A percentile compares a stretch with the other conserved stretches of the same genome.
phyloP scores from a whole-genome alignment of 2,888 invertebrate species.

The Brachynemurus nebulosus region DNA sequence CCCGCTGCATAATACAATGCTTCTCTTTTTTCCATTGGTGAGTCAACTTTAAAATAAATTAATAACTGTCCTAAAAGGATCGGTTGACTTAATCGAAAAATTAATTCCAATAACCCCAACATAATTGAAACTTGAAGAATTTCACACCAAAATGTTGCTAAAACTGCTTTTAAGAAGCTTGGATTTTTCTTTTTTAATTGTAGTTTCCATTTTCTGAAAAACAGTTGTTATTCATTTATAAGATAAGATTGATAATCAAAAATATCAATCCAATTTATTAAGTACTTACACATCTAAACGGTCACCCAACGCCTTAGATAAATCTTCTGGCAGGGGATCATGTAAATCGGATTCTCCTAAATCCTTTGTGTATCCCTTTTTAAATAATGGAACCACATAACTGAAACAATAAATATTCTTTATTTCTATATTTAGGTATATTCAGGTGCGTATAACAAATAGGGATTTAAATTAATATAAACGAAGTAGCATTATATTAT shows the following conservation, averaged over 20 bases:
- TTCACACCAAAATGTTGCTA: constrained; percentile 53
- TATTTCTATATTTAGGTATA: too few relatives aligned
- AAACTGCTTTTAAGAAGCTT: constrained; percentile 47
- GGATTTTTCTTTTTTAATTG: constrained; percentile 47
- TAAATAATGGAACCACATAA: constrained; percentile 67
- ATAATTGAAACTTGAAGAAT: constrained; percentile 46
- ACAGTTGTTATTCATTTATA: too few relatives aligned
- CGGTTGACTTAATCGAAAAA: constrained; percentile 48
- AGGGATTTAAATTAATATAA: too few relatives aligned
- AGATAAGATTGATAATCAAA: neutral
- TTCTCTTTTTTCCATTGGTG: constrained; percentile 32
- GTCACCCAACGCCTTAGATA: constrained; percentile 51
- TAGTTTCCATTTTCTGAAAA: constrained; percentile 51
- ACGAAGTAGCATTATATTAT: too few relatives aligned
- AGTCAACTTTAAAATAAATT: constrained; percentile 45
- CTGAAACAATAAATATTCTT: constrained; percentile 31
- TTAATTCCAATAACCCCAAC: constrained; percentile 43
- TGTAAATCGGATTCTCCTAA: constrained; percentile 61
- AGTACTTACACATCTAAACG: constrained; percentile 43
- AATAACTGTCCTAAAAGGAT: constrained; percentile 49
- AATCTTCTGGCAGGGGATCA: constrained; percentile 51
- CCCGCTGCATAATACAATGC: constrained; percentile 48
- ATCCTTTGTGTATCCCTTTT: constrained; percentile 55
- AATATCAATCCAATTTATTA: neutral
- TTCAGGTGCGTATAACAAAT: too few relatives aligned